Base-by-base conservation (phyloP, 2,888 invertebrate genomes). In the Pegoplata infirma region DNA sequence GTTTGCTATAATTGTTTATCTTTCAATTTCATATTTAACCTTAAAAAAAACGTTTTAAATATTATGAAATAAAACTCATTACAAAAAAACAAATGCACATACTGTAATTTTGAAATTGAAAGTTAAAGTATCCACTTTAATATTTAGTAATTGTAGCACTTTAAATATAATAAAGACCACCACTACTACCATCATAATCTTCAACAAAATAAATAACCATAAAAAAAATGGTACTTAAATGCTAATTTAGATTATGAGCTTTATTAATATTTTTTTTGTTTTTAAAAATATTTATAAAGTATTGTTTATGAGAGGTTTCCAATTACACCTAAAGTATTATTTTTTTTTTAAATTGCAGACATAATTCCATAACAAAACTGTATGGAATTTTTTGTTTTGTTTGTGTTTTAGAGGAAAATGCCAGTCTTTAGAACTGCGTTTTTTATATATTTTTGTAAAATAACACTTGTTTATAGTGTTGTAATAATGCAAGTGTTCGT, bases 401-500 rank as follows among this genome's bases (percentile, higher is more conserved):
- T n/a, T n/a, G n/a, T n/a, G n/a, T n/a, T 36, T 36, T 36, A 28
- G n/a, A n/a, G 28, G 28, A 28, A 28, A 28, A 28, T 28, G 6
- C 28, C 28, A 28, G 28, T 5, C 17, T 58, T 5, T 7, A 36
- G 53, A 53, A 56, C 19, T 56, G 19, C 23, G 7, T 72, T 49
- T 56, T 55, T 23, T 40, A n/a, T 40, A n/a, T n/a, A n/a, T 40
- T 40, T n/a, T 14, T 64, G 72, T 63, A 72, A 72, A 72, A 64
- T 49, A 64, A 72, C 72, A 56, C 72, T 72, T 71, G 53, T 21
- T 32, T 32, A 51, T 32, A 40, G 8, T 40, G 17, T 49, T 36
- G 44, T 28, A 67, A 46, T 67, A 56, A 46, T 10, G 6, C 23
- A 36, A 25, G 36, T 40, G 36, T 40, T 40, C n/a, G 36, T 36